Evolutionary conservation across 2,888 invertebrate genomes (phyloP), one percentile per base, ranked within the genome.

Genomic region (Dasypogon diadema): DNA sequence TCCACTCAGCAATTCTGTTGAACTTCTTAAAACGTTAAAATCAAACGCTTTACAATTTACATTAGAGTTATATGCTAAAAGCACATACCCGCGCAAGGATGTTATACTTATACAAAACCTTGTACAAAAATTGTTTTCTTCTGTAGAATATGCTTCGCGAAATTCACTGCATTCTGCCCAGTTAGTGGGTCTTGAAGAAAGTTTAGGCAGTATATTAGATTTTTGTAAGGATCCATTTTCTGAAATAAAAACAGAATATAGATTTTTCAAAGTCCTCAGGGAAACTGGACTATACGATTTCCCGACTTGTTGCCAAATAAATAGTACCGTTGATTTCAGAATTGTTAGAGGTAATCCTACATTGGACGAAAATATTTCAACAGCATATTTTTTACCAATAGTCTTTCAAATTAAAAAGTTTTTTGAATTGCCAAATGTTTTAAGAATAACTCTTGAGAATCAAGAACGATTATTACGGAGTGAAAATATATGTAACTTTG

Each of bases 101-200:
- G 51, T 51, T n/a, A 14, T 76, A 10, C 30, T 63, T 26, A 76
- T 76, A 42, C 76, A 76, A 65, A 68, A 37, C 24, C 8, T 55
- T 2, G 55, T 76, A 26, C n/a, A n/a, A n/a, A n/a, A n/a, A n/a
- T n/a, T n/a, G n/a, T n/a, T n/a, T n/a, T n/a, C n/a, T n/a, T n/a
- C n/a, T n/a, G n/a, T n/a, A n/a, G n/a, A n/a, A n/a, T n/a, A n/a
- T n/a, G n/a, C n/a, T n/a, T n/a, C n/a, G n/a, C n/a, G n/a, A n/a
- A n/a, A n/a, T n/a, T n/a, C n/a, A n/a, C n/a, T n/a, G n/a, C n/a
- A n/a, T n/a, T n/a, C n/a, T n/a, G n/a, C n/a, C n/a, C n/a, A n/a
- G n/a, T n/a, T n/a, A n/a, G n/a, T n/a, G n/a, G n/a, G n/a, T n/a
- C n/a, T n/a, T n/a, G n/a, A n/a, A n/a, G n/a, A n/a, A n/a, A n/a